Percentiles rank a stretch among this genome's conserved stretches.
Conservation (phyloP, 2,888 invertebrate genomes). For the Barypeithes pellucidus region DNA sequence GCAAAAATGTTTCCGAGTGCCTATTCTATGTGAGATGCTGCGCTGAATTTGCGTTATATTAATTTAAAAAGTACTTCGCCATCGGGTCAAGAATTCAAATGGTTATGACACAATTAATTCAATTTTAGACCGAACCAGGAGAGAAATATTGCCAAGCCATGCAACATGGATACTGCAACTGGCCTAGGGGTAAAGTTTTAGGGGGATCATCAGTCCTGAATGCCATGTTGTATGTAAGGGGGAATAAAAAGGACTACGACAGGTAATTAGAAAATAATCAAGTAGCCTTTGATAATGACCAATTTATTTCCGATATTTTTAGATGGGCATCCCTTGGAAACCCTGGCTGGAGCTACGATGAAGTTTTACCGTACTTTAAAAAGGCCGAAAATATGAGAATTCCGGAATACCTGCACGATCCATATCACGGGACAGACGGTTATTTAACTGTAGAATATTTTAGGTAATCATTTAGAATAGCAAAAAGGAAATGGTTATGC, state of each 20-base stretch:
- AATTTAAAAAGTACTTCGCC: background rate
- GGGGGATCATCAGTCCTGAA: slow-evolving; percentile 89
- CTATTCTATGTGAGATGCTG: too few species aligned
- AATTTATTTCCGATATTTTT: background rate
- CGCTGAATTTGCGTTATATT: too few species aligned
- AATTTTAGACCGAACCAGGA: slow-evolving; percentile 77
- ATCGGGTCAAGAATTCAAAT: slow-evolving; percentile 6
- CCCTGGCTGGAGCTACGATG: slow-evolving; percentile 85
- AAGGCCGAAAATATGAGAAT: slow-evolving; percentile 87
- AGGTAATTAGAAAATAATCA: slow-evolving; percentile 59
- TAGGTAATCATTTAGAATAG: slow-evolving; percentile 67
- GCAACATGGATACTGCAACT: slow-evolving; percentile 78
- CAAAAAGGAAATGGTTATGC: slow-evolving; percentile 23
- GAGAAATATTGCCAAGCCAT: slow-evolving; percentile 80
- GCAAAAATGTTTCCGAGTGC: too few species aligned
- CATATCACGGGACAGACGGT: slow-evolving; percentile 82
- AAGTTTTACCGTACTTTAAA: slow-evolving; percentile 83
- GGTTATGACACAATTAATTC: slow-evolving; percentile 60
- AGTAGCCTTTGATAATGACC: background rate
- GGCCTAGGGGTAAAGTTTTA: slow-evolving; percentile 86
- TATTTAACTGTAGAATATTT: slow-evolving; percentile 83
- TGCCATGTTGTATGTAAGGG: slow-evolving; percentile 92
- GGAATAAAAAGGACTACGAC: slow-evolving; percentile 89
- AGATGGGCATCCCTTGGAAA: slow-evolving; percentile 85
- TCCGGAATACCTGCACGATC: slow-evolving; percentile 74